These are phyloP conservation scores for Sandelia bainsii DNA, from an alignment of 2,797 vertebrate genomes.

Conservation along the genomic window DNA sequence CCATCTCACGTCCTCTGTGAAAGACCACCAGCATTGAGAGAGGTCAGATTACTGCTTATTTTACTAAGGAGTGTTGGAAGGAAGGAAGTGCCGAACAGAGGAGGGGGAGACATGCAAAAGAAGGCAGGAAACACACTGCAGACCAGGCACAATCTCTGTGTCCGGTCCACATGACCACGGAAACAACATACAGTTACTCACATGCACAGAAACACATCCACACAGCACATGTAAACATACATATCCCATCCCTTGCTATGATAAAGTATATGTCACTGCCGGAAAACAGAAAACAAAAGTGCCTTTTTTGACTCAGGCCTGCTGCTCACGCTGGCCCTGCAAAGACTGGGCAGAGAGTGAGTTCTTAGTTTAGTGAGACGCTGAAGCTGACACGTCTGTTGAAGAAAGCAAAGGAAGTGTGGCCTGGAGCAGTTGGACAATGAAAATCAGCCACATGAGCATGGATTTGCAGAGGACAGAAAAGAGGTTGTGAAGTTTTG, in stretches of 20 bases:
- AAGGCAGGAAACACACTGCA: conserved; percentile 80
- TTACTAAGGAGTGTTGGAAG: conserved; percentile 64
- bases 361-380: conserved; percentile 49
- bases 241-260: conserved; percentile 45
- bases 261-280: conserved; percentile 31
- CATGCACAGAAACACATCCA: conserved; percentile 66
- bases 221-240: conserved; percentile 53
- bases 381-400: conserved; percentile 52
- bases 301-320: conserved; percentile 24
- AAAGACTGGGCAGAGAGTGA: conserved; percentile 21
- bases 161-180: conserved; percentile 63
- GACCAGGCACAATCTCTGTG: conserved; percentile 59
- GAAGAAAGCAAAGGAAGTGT: conserved; percentile 51
- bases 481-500: conserved; percentile 14
- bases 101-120: conserved; percentile 63
- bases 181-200: conserved; percentile 72
- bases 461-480: conserved; percentile 9
- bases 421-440: conserved; percentile 36
- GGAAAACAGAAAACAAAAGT: too few relatives aligned
- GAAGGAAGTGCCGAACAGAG: conserved; percentile 79
- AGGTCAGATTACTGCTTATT: conserved; percentile 79
- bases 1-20: conserved; percentile 75
- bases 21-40: conserved; percentile 67
- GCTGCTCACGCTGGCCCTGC: conserved; percentile 2
- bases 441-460: conserved; percentile 47